Base-by-base conservation (phyloP, 2,888 invertebrate species). In the Poecilus cupreus region DNA sequence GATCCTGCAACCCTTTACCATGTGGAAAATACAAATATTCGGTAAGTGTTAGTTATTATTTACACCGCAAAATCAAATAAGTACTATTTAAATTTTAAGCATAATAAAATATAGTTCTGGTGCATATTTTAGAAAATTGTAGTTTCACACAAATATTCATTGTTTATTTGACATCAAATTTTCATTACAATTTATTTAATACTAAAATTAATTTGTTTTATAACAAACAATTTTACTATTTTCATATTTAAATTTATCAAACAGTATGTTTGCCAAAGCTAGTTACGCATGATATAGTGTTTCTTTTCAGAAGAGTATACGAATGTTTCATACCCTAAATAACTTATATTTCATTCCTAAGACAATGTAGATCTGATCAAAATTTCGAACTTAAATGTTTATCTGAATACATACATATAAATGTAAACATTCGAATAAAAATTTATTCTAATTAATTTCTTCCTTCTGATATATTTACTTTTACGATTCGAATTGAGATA, bases 211-310 rank as follows among this genome's bases (percentile, higher is more conserved):
- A 43, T 77, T 60, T 77, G 43, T 77, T 60, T 77, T 77, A 77
- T 70, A 79, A 79, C 49, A 79, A 79, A 79, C 79, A 68, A 79
- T 51, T 79, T 79, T 79, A 51, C 68, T 79, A 79, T 79, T 51
- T 78, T 79, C 49, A 60, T 79, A 49, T 70, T 46, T 16, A 77
- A 20, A 60, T 77, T 77, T 77, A 77, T 60, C 26, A 18, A 57
- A 70, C 37, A 68, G 79, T 70, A 13, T 24, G 72, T 72, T 72
- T 46, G 72, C 5, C 72, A 72, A 72, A 16, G 37, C 70, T 64
- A 64, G 22, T 64, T 64, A 37, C 37, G 16, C 8, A 16, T 64
- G 18, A 64, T 64, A 60, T 24, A 60, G 13, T 32, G 5, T 32
- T 32, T 6, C 32, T 16, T 49, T 49, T 49, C 4, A 49, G 5